Base-by-base conservation (phyloP, 2,113 vertebrate species). In the Sorex araneus region DNA sequence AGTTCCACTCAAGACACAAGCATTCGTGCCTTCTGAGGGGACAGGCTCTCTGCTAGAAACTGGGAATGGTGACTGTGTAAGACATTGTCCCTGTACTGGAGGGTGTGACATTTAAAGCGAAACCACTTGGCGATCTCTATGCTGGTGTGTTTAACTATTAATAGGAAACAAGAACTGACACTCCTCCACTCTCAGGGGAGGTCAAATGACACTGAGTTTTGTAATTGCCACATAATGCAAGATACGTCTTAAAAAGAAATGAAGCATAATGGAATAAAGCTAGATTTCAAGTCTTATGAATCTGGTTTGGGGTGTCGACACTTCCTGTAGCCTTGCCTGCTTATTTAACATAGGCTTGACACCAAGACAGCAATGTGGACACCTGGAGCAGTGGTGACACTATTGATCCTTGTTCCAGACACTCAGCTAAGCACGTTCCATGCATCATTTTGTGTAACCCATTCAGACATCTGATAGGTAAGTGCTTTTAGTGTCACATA, bases 131-230 rank as follows among this genome's bases (percentile, higher is more conserved):
- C 23, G 70, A 85, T 74, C 74, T 76, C 4, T 36, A 40, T 66
- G 74, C n/a, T 40, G 16, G 30, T 47, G 43, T 80, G 73, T 73
- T 84, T 87, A 79, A 63, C n/a, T 89, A 28, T 94, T 84, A 79
- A 75, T 40, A 94, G 50, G 54, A 91, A 91, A 84, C 27, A 16
- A 78, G 36, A 85, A 50, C 75, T 71, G 28, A 89, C 10, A 13
- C 71, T 47, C 0, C 67, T 84, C 15, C 15, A 63, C 36, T 87
- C 36, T n/a, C 27, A n/a, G 47, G 34, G 87, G 66, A 75, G 60
- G 87, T 95, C 83, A 85, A 27, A 67, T 64, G 43, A 87, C 40
- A 78, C 70, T 69, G 21, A 70, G 7, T 88, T 82, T 92, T 85
- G 60, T 19, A 28, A 79, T 8, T 34, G 43, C 50, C 50, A 75